Evolutionary conservation across 2,113 vertebrate species (phyloP), one percentile per base, ranked within the genome.

Genomic region (Cranoglanis bouderius): DNA sequence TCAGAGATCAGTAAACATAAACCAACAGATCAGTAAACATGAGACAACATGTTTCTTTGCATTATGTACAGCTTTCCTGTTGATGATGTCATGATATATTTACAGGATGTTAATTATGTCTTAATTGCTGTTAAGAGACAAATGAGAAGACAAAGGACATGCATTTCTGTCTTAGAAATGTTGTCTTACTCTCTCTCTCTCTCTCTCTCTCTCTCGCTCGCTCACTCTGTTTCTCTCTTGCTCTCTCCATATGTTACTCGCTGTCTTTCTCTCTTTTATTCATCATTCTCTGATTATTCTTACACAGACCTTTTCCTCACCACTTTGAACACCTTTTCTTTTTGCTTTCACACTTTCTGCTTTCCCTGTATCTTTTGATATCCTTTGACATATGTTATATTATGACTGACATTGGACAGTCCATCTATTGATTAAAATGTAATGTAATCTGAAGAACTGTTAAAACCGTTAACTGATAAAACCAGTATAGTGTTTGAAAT

Each of bases 401-500:
- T 77, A 61, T 61, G 87, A 21, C 51, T 82, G 55, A 77, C 26
- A 59, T 43, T 61, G 74, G 74, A 87, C 74, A 63, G 57, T 53
- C n/a, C n/a, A 14, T 51, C 55, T 57, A 75, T 35, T 59, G 53
- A 67, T 65, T 40, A 83, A 75, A 32, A 9, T 49, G 67, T 84
- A 61, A 61, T 67, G 57, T 81, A 81, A 81, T 74, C 81, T 83
- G 51, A 70, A 83, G 29, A 75, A 75, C 65, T 84, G 40, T 61
- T 46, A 88, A 59, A n/a, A 83, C 32, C 10, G 24, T 82, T 82
- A 82, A 82, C 81, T 83, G 81, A 83, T 83, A 85, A 85, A 63
- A 84, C 82, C 51, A 78, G 83, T 88, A 59, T 92, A 92, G 89
- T 86, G 85, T 93, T 92, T 91, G 92, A 92, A 93, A 93, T 85